Evolutionary conservation across 2,113 vertebrate genomes (phyloP).

Genomic region (Tringa solitaria): DNA sequence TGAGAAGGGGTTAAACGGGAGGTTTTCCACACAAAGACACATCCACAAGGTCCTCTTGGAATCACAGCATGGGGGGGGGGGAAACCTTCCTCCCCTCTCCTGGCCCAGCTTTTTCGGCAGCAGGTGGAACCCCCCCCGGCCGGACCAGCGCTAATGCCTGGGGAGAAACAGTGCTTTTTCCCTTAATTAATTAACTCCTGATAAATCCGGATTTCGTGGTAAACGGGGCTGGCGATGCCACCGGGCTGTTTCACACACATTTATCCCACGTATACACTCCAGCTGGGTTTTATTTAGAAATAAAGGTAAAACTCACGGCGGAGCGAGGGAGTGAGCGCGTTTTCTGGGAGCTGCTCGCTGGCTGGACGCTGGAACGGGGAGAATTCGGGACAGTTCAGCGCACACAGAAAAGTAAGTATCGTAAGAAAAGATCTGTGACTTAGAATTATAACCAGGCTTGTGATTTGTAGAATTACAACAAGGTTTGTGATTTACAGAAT

Average conservation of each 20-base stretch:
- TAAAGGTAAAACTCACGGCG: neutral
- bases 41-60: neutral
- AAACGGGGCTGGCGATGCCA: neutral
- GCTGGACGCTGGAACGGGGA: neutral
- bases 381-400: neutral
- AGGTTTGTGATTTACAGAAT: neutral
- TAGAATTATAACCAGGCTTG: neutral
- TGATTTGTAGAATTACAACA: neutral
- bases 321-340: neutral
- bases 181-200: neutral
- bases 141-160: neutral
- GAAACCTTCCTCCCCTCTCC: neutral
- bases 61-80: neutral
- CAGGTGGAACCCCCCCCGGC: neutral
- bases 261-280: neutral
- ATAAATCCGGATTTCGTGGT: conserved; percentile 32
- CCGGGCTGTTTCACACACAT: neutral
- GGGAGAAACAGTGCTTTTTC: neutral
- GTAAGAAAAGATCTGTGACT: rapidly evolving
- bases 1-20: neutral
- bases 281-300: neutral
- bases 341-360: neutral
- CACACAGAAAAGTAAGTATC: neutral
- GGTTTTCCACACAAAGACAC: neutral
- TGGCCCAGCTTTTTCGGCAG: neutral